These are phyloP conservation scores for Alsophila aescularia DNA, from an alignment of 2,888 invertebrate species.

Conservation along the genomic window DNA sequence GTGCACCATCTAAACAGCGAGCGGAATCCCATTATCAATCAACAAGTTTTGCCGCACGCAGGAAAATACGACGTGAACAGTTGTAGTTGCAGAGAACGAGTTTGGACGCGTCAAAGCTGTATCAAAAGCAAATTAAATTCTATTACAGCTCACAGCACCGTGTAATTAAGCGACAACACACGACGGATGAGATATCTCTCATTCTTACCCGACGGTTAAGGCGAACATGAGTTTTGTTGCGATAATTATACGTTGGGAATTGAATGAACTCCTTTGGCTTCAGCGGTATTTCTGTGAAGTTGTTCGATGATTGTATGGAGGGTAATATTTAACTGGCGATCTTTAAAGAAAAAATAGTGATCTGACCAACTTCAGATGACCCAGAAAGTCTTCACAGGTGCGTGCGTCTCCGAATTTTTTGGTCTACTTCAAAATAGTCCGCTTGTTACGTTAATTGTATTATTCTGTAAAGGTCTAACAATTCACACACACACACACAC, in stretches of 20 bases:
- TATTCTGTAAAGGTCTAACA: too few species aligned
- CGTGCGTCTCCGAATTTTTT: too few species aligned
- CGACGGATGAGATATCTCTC: conserved; percentile 73
- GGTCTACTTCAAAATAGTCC: too few species aligned
- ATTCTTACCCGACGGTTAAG: conserved; percentile 67
- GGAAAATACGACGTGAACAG: background rate
- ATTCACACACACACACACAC: too few species aligned
- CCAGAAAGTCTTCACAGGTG: too few species aligned
- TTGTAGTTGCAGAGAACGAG: conserved; percentile 42
- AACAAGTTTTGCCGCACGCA: too few species aligned
- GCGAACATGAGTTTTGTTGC: conserved; percentile 70
- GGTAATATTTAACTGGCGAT: too few species aligned
- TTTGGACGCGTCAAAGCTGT: conserved; percentile 46
- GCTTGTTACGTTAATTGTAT: too few species aligned
- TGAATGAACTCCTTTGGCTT: conserved; percentile 38
- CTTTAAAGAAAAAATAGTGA: too few species aligned
- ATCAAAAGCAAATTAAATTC: conserved; percentile 72
- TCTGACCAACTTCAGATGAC: too few species aligned
- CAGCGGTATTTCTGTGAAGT: conserved; percentile 42
- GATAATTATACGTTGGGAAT: conserved; percentile 67
- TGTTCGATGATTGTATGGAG: conserved; percentile 18
- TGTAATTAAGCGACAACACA: conserved; percentile 74
- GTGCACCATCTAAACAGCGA: too few species aligned
- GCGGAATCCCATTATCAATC: too few species aligned
- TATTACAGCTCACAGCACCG: conserved; percentile 72